A percentile compares a stretch with the other conserved stretches of the same genome.
phyloP scores from a whole-genome alignment of 2,888 invertebrate species.

The Siphlonurus alternatus region DNA sequence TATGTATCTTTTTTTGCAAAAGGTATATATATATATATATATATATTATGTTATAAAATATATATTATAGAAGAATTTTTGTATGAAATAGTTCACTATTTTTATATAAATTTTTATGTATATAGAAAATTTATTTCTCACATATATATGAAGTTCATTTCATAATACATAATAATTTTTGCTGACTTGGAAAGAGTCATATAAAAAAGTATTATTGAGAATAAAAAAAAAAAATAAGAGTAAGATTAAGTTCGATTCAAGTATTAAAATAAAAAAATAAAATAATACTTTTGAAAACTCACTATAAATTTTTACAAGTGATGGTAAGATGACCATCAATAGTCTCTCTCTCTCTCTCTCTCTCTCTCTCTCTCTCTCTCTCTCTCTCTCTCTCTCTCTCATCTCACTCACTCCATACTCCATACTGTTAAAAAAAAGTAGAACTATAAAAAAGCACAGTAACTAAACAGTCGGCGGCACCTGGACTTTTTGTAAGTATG shows the following conservation, averaged over 20 bases:
- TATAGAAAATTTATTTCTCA: not conserved
- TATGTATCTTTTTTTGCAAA: too few relatives aligned
- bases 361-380: too few relatives aligned
- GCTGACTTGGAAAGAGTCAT: not conserved
- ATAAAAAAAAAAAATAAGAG: not conserved
- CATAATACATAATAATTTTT: not conserved
- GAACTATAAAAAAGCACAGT: not conserved
- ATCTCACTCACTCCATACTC: too few relatives aligned
- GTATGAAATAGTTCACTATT: too few relatives aligned
- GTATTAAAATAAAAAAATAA: not conserved
- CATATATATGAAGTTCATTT: not conserved
- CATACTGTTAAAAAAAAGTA: not conserved
- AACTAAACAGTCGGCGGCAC: conserved; percentile 2
- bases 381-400: too few relatives aligned
- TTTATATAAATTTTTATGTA: not conserved
- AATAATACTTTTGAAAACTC: not conserved
- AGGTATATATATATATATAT: too few relatives aligned
- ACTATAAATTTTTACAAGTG: not conserved
- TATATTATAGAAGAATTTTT: too few relatives aligned
- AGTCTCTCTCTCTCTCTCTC: too few relatives aligned
- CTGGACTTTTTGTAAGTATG: not conserved
- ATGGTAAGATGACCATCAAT: not conserved
- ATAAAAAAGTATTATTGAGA: not conserved
- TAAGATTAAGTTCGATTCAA: not conserved
- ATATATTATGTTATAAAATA: too few relatives aligned